A percentile compares a stretch with the other conserved stretches of the same genome.
phyloP scores from a whole-genome alignment of 2,797 vertebrate genomes.

The Podarcis lilfordi region DNA sequence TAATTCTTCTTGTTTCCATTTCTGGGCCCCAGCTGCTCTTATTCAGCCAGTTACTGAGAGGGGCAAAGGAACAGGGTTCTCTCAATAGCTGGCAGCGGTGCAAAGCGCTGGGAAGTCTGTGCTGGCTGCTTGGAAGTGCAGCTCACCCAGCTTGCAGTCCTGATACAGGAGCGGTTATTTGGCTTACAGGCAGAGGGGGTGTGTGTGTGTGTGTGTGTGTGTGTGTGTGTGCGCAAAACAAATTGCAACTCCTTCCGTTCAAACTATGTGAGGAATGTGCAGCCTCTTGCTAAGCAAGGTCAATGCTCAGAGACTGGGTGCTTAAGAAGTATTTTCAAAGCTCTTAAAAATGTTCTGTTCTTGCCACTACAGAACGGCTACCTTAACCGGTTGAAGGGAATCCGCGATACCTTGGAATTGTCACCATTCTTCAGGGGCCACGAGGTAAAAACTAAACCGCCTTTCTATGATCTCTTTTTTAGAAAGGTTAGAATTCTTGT shows the following conservation, averaged over 20 bases:
- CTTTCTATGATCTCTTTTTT: neutral
- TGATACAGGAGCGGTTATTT: neutral
- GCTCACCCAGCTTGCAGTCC: neutral
- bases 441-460: conserved; percentile 82
- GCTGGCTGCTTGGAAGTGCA: neutral
- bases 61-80: too few species aligned
- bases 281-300: neutral
- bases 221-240: neutral
- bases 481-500: neutral
- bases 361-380: conserved; percentile 84
- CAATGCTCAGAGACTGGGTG: neutral
- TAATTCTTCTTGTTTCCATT: too few species aligned
- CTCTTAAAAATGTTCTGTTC: neutral
- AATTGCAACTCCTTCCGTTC: neutral
- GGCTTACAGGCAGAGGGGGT: too few species aligned
- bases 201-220: neutral
- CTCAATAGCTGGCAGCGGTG: too few species aligned
- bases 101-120: too few species aligned
- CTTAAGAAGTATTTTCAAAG: neutral
- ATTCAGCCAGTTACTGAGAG: neutral
- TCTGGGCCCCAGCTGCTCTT: neutral
- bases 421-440: conserved; percentile 95
- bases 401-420: conserved; percentile 86
- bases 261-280: neutral
- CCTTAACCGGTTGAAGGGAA: conserved; percentile 87